Evolutionary conservation across 2,113 vertebrate genomes (phyloP).

Genomic region (Sminthopsis crassicaudata): DNA sequence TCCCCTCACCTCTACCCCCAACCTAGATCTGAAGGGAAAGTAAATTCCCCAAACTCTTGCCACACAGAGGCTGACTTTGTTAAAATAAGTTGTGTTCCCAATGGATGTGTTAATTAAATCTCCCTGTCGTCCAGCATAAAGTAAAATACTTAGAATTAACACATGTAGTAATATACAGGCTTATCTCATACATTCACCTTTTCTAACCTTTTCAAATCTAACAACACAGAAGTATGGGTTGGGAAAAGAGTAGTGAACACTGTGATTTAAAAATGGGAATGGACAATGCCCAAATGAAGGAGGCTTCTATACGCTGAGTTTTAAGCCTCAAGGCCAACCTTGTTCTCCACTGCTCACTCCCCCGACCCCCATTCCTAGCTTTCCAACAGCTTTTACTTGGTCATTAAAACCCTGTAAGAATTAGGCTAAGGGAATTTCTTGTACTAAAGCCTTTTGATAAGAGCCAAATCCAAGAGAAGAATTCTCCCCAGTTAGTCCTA

Average conservation of each 20-base stretch:
- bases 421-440: slow-evolving; percentile 45
- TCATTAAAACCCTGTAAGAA: slow-evolving; percentile 47
- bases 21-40: not conserved
- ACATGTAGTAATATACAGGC: not conserved
- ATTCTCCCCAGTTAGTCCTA: slow-evolving; percentile 40
- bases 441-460: slow-evolving; percentile 53
- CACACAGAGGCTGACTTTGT: not conserved
- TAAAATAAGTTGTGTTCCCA: not conserved
- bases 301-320: not conserved
- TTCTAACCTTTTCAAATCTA: not conserved
- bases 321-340: not conserved
- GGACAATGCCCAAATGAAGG: not conserved
- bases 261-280: not conserved
- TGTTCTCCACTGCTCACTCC: not conserved
- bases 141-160: not conserved
- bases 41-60: not conserved
- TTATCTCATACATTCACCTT: not conserved
- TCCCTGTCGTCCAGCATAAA: not conserved
- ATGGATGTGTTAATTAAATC: not conserved
- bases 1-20: not conserved
- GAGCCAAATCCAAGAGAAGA: slow-evolving; percentile 65
- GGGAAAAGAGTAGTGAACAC: not conserved
- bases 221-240: not conserved
- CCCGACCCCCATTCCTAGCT: not conserved
- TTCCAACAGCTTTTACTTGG: slow-evolving; percentile 45